These are phyloP conservation scores for Glareola pratincola DNA, from an alignment of 2,113 vertebrate species.

Conservation along the genomic window DNA sequence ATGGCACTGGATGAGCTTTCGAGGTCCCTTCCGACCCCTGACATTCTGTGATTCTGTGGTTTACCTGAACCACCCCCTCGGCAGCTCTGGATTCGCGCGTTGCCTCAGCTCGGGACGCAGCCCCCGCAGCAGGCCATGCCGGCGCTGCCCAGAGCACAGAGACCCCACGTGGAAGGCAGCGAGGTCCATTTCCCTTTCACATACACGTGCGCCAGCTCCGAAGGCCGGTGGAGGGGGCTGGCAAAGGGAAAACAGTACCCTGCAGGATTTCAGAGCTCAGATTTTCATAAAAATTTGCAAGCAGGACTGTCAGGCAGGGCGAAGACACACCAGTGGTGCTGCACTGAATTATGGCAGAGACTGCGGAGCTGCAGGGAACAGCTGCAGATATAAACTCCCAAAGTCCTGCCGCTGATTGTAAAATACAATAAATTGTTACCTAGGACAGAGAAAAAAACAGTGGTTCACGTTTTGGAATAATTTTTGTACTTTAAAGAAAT, in stretches of 20 bases:
- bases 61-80: background rate
- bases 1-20: too few relatives aligned
- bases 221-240: background rate
- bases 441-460: background rate
- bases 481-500: background rate
- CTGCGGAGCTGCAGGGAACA: background rate
- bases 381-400: background rate
- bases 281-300: too few relatives aligned
- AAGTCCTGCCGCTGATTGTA: background rate
- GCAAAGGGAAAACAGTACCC: background rate
- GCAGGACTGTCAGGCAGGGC: background rate
- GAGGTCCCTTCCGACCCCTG: too few relatives aligned
- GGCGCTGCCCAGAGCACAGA: background rate
- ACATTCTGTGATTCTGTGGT: too few relatives aligned
- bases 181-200: rapidly evolving
- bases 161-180: background rate
- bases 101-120: background rate
- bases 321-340: rapidly evolving
- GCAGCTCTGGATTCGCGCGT: background rate
- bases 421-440: background rate
- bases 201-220: rapidly evolving
- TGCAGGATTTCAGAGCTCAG: background rate
- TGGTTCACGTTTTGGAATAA: background rate
- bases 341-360: rapidly evolving
- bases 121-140: rapidly evolving